Base-by-base conservation (phyloP, 2,797 vertebrate genomes). In the Poliocrania exsul region DNA sequence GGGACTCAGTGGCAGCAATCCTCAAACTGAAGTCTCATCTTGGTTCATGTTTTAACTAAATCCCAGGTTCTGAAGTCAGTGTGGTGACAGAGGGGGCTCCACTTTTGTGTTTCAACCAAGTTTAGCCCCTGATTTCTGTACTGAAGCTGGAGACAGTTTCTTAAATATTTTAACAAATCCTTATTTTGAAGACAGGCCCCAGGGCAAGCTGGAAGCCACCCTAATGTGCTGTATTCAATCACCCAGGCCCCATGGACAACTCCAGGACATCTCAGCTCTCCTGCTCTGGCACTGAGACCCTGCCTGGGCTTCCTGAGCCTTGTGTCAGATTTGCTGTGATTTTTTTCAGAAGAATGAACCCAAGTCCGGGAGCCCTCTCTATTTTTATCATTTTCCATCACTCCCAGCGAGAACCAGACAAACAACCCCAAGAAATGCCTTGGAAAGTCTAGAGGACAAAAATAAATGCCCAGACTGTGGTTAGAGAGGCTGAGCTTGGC, bases 381-480 rank as follows among this genome's bases (percentile, higher is more conserved):
- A 92, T 96, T 96, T 97, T 95, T 93, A 62, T 74, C 65, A 0
- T 37, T 64, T 80, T 81, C 79, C 74, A 77, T 85, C 88, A 46
- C 18, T 95, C 49, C 72, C 61, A 56, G 46, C 78, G 67, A 85
- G 79, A 93, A 69, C 24, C 88, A 93, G 90, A 94, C 86, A 94
- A 94, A 95, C 61, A 92, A 87, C 62, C 57, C 75, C 81, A 74
- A 95, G 75, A 93, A 91, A 81, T 69, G 58, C 57, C 50, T 93
- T 9, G 1, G 73, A 62, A 93, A 85, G 84, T 86, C 90, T 91
- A 33, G 53, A 92, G 69, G 84, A 95, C 88, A 83, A 92, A 95
- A 97, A 95, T 97, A 95, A 92, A 91, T 71, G 61, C 79, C 61
- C 79, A 91, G 88, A 89, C 93, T 95, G 94, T 91, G 88, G 93